A percentile compares a stretch with the other conserved stretches of the same genome.
These are phyloP conservation scores for Rhinopomastus cyanomelas DNA, from an alignment of 2,113 vertebrate species.

Conservation along the genomic window DNA sequence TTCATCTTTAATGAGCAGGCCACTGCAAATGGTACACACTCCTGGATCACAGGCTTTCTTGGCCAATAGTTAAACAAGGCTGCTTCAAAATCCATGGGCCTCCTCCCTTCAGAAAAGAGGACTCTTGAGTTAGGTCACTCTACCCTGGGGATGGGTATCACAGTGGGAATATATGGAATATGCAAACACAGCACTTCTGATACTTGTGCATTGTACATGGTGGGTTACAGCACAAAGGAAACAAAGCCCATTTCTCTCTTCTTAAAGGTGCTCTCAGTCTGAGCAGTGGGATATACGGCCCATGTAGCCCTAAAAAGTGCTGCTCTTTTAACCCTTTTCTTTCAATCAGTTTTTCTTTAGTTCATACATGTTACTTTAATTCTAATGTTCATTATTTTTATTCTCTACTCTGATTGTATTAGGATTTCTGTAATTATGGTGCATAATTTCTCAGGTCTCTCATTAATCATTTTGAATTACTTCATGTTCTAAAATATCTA, in stretches of 20 bases:
- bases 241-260: background rate
- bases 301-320: rapidly evolving
- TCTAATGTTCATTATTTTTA: background rate
- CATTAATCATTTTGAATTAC: background rate
- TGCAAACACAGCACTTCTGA: background rate
- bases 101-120: background rate
- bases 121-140: background rate
- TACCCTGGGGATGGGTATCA: background rate
- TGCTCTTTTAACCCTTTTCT: background rate
- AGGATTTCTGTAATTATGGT: background rate
- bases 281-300: background rate
- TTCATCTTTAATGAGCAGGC: background rate
- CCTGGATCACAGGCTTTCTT: background rate
- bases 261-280: background rate
- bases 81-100: background rate
- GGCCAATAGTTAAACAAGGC: background rate
- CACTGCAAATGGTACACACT: background rate
- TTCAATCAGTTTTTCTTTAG: background rate
- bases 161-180: background rate
- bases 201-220: background rate
- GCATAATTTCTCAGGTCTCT: background rate
- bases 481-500: background rate
- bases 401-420: background rate
- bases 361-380: background rate
- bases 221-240: background rate